Evolutionary conservation across 2,888 invertebrate genomes (phyloP), one percentile per base, ranked within the genome.

Genomic region (Orchesella flavescens): DNA sequence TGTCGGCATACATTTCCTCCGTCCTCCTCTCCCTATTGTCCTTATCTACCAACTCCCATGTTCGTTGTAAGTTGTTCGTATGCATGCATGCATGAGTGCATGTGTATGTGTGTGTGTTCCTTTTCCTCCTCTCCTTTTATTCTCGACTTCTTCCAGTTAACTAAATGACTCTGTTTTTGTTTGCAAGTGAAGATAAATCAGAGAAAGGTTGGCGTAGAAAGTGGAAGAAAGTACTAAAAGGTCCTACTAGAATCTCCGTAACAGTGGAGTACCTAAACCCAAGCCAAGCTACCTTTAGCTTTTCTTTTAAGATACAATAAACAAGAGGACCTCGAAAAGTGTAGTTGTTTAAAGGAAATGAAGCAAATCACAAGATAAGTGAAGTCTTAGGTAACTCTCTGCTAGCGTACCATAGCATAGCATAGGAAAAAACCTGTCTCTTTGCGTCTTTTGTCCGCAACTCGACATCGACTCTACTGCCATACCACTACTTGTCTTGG

Each of bases 341-440:
- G 34, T 69, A 78, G 78, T 78, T 69, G 71, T 78, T 78, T 78
- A 69, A 78, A 78, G 78, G 78, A 78, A 78, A 78, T 78, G 78
- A 78, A 78, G 61, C 78, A 76, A 76, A 76, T 76, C 76, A 66
- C 57, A 68, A 76, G 78, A 71, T 78, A 69, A 69, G 69, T 69
- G 21, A 53, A 71, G 63, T 65, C 24, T 24, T 63, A 63, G 57
- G 57, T 57, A 57, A 57, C 57, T 19, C 57, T 57, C 55, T 71
- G 43, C 17, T 19, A 61, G 3, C 19, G n/a, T 43, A 9, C 12
- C 12, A 24, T 1, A 34, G 24, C 34, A 23, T 55, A 7, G 65
- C 24, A 63, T 13, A 57, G 55, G 9, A 34, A 71, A 24, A 57
- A 57, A 34, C 34, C 34, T 34, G 34, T 34, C 34, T 34, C 34